Percentiles rank a stretch among this genome's conserved stretches.
Conservation (phyloP, 2,113 vertebrate genomes). For the Zapornia atra region DNA sequence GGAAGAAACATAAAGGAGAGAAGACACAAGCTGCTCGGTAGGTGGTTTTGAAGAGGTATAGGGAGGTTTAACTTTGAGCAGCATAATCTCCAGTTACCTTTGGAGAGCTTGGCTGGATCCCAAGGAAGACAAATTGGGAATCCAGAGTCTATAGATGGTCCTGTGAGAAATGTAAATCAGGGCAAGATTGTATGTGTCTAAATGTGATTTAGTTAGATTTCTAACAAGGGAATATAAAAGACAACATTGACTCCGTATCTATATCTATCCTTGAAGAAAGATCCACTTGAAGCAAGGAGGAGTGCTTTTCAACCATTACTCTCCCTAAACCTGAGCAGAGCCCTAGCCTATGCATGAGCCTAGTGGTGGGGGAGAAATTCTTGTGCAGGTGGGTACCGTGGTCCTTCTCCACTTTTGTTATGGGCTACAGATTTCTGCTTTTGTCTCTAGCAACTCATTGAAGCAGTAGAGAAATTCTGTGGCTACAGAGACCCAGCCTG, state of each 20-base stretch:
- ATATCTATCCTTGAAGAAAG: neutral
- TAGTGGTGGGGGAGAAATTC: neutral
- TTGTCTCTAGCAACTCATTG: neutral
- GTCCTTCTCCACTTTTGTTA: neutral
- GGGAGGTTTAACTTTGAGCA: neutral
- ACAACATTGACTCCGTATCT: rapidly evolving
- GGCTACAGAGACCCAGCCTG: neutral
- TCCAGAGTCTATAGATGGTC: neutral
- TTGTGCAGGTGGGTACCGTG: neutral
- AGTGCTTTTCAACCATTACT: neutral
- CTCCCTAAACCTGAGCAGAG: neutral
- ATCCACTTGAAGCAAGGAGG: neutral
- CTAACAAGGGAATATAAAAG: neutral
- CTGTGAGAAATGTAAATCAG: neutral
- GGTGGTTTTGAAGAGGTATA: neutral
- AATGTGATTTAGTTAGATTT: neutral
- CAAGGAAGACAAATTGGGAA: neutral
- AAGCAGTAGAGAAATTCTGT: neutral
- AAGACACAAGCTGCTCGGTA: neutral
- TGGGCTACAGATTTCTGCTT: neutral
- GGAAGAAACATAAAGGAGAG: neutral
- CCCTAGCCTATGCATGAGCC: neutral
- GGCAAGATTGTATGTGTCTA: neutral
- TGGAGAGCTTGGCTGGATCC: neutral
- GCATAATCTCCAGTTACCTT: neutral